Evolutionary conservation across 2,797 vertebrate species (phyloP), one percentile per base, ranked within the genome.

Genomic region (Mus spretus): DNA sequence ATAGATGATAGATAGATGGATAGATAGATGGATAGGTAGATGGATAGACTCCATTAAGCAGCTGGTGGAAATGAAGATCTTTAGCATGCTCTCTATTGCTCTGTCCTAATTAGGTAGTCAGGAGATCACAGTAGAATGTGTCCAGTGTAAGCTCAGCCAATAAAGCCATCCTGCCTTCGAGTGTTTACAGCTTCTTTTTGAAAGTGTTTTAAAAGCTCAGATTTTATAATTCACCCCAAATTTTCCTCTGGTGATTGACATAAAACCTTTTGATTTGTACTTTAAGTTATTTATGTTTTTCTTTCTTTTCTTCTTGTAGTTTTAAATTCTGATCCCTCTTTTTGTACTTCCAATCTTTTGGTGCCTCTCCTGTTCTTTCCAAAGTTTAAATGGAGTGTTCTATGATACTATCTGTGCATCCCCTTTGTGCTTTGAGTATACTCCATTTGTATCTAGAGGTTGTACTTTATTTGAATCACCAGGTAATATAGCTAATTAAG

Each of bases 361-460:
- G 2, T 8, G 37, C 31, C 8, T 87, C 14, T 94, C 59, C 24
- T 85, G 11, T 81, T 83, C 72, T 70, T 65, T 63, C 9, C 40
- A 57, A n/a, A 65, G 9, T 81, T 90, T 28, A 94, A 81, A 92
- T 57, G 47, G 19, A 87, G 57, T 77, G n/a, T 88, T 88, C 74
- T 72, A 12, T 88, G 63, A 80, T 74, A 8, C 15, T 59, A 75
- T 77, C 77, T 77, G 44, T 3, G 84, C 67, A 59, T 57, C 79
- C 44, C 78, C 74, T 80, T 50, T 72, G 10, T 44, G 17, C 55
- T 77, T 72, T 85, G 53, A 85, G 1, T 57, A 9, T 19, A 70
- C 84, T 57, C 19, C 74, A 63, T 50, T 84, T 88, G 74, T 57
- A 37, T 26, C 0, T 83, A 34, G 53, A 93, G 59, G 91, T 12